Base-by-base conservation (phyloP, 2,888 invertebrate species). In the Chrysolina americana region DNA sequence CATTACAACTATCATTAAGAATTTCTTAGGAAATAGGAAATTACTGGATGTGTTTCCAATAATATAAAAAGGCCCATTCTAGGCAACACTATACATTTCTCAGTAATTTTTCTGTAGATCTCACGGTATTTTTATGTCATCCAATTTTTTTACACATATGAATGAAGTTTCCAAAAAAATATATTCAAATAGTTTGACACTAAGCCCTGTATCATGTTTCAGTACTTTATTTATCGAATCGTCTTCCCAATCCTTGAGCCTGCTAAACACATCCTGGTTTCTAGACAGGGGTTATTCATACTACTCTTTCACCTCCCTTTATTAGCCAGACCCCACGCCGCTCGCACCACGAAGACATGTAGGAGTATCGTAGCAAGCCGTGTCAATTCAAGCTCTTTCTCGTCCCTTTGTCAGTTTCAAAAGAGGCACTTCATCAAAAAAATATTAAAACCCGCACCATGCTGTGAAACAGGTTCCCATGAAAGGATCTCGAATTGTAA, bases 351-450 rank as follows among this genome's bases (percentile, higher is more conserved):
- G 28, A 44, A 36, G 59, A 59, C 59, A 15, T 36, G 36, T 28
- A 70, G 66, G 70, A 73, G 59, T 70, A 73, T 75, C 73, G 75
- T 74, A 71, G 56, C 53, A 23, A 65, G 64, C 72, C 70, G 41
- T 68, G 47, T 70, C 63, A 76, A 68, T 74, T 70, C 62, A 41
- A 63, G 47, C 28, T 53, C 68, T 63, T 56, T 68, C 47, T n/a
- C n/a, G 65, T 21, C 59, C 73, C 68, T 68, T 76, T 76, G 76
- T 76, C 69, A 23, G 19, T 65, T 64, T 70, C 62, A 70, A 65
- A 64, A 53, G 23, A 72, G 66, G 70, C 78, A 81, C 77, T 79
- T 79, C 80, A 81, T 81, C 80, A 81, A 79, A 77, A 78, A 78
- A 76, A 73, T 76, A 79, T 81, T 81, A 78, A 71, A 74, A 21